A percentile compares a stretch with the other conserved stretches of the same genome.
Conservation (phyloP, 2,888 invertebrate genomes). For the Hipparchia semele region DNA sequence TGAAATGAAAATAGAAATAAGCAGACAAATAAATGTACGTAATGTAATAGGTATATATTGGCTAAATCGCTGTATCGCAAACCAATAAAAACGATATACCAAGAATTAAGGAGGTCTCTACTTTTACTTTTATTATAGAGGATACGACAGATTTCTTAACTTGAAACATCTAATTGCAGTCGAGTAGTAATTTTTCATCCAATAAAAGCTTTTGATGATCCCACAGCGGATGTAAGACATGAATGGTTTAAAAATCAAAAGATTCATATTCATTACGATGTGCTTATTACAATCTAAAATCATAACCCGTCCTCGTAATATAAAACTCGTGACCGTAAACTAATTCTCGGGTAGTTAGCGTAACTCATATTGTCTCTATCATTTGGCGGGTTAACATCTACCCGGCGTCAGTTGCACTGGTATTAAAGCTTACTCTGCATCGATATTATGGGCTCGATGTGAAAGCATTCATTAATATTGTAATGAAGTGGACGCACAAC, state of each 20-base stretch:
- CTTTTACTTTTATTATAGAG: no score
- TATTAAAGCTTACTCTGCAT: conserved; percentile 58
- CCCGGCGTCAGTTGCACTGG: conserved; percentile 60
- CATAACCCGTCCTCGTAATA: conserved; percentile 9
- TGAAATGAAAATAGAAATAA: no score
- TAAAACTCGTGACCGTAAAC: conserved; percentile 36
- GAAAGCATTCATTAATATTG: conserved; percentile 77
- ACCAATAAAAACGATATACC: no score
- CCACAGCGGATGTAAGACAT: not conserved
- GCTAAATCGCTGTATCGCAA: no score
- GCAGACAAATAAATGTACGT: no score
- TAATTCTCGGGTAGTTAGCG: conserved; percentile 34
- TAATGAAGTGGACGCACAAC: conserved; percentile 69
- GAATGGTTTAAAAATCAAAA: not conserved
- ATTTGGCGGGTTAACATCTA: conserved; percentile 49
- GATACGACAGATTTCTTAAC: no score
- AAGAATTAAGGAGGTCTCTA: no score
- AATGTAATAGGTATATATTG: no score
- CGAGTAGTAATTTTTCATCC: not conserved
- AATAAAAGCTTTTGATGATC: not conserved
- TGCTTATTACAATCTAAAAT: not conserved
- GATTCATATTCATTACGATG: not conserved
- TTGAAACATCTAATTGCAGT: no score
- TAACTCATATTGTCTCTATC: conserved; percentile 50
- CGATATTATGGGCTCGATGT: conserved; percentile 59